Evolutionary conservation across 2,888 invertebrate species (phyloP).

Genomic region (Coleophora deauratella): DNA sequence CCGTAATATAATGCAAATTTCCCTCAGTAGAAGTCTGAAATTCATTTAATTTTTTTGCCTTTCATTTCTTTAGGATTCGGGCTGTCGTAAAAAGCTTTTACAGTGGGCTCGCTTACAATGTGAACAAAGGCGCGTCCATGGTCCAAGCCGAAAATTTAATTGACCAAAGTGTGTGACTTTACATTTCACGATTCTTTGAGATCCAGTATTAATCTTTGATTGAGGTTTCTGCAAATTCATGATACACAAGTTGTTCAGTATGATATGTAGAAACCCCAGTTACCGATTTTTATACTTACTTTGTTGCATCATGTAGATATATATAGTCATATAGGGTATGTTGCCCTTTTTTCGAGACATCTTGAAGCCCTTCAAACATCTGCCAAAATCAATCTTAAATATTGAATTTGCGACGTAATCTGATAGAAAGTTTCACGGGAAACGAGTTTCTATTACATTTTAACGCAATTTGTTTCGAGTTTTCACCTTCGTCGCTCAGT

Average conservation of each 20-base stretch:
- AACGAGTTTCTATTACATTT: constrained; percentile 71
- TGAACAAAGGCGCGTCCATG: constrained; percentile 52
- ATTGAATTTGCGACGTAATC: constrained; percentile 72
- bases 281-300: too few relatives aligned
- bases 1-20: constrained; percentile 66
- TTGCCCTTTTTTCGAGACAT: constrained; percentile 32
- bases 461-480: constrained; percentile 70
- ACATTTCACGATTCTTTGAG: too few relatives aligned
- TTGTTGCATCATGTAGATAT: too few relatives aligned
- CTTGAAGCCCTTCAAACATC: constrained; percentile 49
- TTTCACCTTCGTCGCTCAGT: constrained; percentile 53
- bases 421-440: constrained; percentile 67
- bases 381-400: constrained; percentile 73
- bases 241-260: too few relatives aligned
- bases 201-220: too few relatives aligned
- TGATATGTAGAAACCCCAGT: too few relatives aligned
- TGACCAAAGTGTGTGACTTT: constrained; percentile 22
- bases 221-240: too few relatives aligned
- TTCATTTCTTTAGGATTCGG: constrained; percentile 44
- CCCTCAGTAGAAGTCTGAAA: constrained; percentile 52
- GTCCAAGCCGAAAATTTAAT: constrained; percentile 39
- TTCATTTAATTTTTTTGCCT: constrained; percentile 48
- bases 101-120: constrained; percentile 53
- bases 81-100: constrained; percentile 55
- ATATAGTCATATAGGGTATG: too few relatives aligned